phyloP scores from a whole-genome alignment of 2,888 invertebrate species.

The Heteromurus nitidus region DNA sequence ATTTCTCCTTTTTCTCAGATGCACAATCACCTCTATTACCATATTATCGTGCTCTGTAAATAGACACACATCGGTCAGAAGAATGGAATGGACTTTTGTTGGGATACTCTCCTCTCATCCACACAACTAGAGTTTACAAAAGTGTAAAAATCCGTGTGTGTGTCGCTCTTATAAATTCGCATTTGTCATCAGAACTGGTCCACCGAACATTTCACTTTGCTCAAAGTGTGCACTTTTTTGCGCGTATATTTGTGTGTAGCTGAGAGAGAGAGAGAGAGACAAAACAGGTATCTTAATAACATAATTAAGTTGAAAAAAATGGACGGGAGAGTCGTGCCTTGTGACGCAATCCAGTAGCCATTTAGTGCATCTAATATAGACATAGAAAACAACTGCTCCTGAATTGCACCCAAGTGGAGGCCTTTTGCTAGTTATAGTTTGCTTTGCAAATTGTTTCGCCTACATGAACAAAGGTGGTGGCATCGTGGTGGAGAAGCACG shows the following conservation, averaged over 20 bases:
- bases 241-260: no score
- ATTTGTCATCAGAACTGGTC: slow-evolving; percentile 35
- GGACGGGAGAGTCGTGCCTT: neutral
- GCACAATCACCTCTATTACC: neutral
- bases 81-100: neutral
- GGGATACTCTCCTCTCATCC: no score
- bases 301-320: slow-evolving; percentile 31
- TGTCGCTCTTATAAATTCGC: slow-evolving; percentile 9
- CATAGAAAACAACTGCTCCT: no score
- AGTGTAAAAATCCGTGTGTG: no score
- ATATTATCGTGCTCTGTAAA: neutral
- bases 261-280: no score
- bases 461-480: neutral
- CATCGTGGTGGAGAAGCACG: no score
- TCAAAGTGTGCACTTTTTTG: no score
- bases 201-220: neutral
- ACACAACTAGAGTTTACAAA: no score
- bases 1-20: neutral
- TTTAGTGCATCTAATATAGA: no score
- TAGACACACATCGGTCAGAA: slow-evolving; percentile 9
- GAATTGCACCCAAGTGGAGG: no score
- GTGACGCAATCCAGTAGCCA: slow-evolving; percentile 1
- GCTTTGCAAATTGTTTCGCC: neutral
- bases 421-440: no score
- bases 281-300: slow-evolving; percentile 48